phyloP scores from a whole-genome alignment of 2,113 vertebrate species.

The Plectropomus leopardus region DNA sequence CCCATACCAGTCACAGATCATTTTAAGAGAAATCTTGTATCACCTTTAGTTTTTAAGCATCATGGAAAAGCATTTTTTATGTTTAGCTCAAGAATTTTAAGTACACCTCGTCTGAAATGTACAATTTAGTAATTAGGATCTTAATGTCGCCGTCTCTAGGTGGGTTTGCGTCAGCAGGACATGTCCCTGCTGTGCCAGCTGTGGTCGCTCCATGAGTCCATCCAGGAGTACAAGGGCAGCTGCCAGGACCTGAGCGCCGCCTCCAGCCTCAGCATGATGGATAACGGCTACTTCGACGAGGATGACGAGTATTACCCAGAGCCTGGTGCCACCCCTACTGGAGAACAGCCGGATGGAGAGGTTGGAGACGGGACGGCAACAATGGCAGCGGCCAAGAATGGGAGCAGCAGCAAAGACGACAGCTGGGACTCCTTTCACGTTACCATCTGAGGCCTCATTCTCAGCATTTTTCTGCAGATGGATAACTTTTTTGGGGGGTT shows the following conservation, averaged over 20 bases:
- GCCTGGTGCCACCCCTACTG: slow-evolving; percentile 82
- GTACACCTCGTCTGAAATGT: neutral
- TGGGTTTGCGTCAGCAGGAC: slow-evolving; percentile 97
- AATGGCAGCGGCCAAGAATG: slow-evolving; percentile 68
- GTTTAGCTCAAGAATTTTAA: neutral
- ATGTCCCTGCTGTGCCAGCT: slow-evolving; percentile 98
- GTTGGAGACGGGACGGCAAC: slow-evolving; percentile 56
- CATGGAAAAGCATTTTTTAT: neutral
- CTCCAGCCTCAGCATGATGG: slow-evolving; percentile 89
- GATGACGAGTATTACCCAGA: slow-evolving; percentile 94
- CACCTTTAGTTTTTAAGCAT: neutral
- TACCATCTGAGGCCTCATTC: slow-evolving; percentile 75
- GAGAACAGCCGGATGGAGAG: slow-evolving; percentile 78
- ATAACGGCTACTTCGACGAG: slow-evolving; percentile 97
- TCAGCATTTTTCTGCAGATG: slow-evolving; percentile 2
- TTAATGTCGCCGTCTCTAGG: slow-evolving; percentile 77
- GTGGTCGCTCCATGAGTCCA: slow-evolving; percentile 97
- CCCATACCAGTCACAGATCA: neutral
- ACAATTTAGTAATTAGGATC: neutral
- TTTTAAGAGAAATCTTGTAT: neutral
- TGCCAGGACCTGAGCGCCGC: slow-evolving; percentile 92
- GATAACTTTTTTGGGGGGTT: neutral
- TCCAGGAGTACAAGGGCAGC: slow-evolving; percentile 98
- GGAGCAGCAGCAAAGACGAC: slow-evolving; percentile 76
- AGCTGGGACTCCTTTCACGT: slow-evolving; percentile 89